Evolutionary conservation across 2,888 invertebrate species (phyloP).

Genomic region (Gastrophysa polygoni): DNA sequence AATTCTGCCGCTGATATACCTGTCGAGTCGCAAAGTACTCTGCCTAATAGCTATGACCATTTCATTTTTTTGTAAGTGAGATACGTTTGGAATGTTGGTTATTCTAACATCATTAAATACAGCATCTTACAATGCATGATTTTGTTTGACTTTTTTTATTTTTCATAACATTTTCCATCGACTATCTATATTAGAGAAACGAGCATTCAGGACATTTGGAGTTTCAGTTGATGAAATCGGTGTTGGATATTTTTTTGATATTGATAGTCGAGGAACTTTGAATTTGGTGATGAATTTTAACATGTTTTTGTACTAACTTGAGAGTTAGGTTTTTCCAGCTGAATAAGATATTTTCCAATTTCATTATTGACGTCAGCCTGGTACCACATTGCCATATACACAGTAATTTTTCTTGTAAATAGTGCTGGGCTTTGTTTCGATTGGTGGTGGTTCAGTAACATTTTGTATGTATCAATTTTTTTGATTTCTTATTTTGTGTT

Average conservation of each 20-base stretch:
- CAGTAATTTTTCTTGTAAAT: neutral
- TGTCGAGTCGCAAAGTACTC: constrained; percentile 31
- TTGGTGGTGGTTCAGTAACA: neutral
- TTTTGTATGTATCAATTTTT: neutral
- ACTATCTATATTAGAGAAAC: constrained; percentile 1
- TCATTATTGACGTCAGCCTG: constrained; percentile 44
- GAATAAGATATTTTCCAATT: constrained; percentile 24
- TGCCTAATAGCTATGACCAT: constrained; percentile 44
- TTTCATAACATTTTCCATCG: constrained; percentile 10
- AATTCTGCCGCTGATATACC: constrained; percentile 36
- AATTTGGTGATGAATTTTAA: constrained; percentile 17
- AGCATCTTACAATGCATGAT: constrained; percentile 43
- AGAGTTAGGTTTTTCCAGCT: constrained; percentile 31
- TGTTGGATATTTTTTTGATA: neutral
- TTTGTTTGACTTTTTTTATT: constrained; percentile 16
- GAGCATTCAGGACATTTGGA: too few relatives aligned
- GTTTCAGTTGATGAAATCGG: too few relatives aligned
- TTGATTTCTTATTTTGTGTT: neutral
- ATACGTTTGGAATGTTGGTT: constrained; percentile 27
- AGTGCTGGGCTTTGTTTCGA: neutral
- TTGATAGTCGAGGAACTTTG: neutral
- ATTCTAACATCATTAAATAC: constrained; percentile 43
- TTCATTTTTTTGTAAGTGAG: constrained; percentile 50
- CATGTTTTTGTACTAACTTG: constrained; percentile 29
- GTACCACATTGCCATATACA: constrained; percentile 51